phyloP scores from a whole-genome alignment of 2,797 vertebrate genomes.

The Hippoglossus hippoglossus region DNA sequence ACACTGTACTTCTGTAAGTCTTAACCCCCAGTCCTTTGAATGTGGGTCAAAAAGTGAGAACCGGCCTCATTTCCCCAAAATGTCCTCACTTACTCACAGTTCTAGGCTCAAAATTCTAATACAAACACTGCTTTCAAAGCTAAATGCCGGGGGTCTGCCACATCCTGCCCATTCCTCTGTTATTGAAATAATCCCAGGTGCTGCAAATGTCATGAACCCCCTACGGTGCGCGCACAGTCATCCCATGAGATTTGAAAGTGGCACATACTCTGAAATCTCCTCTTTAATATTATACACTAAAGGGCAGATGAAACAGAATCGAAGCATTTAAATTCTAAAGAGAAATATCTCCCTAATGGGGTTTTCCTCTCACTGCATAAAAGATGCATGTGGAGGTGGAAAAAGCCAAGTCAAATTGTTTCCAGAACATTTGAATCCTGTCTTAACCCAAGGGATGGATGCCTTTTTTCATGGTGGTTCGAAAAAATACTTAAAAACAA shows the following conservation, averaged over 20 bases:
- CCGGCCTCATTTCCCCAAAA: too few relatives aligned
- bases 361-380: not conserved
- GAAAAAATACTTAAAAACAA: not conserved
- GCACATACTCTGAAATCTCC: constrained; percentile 3
- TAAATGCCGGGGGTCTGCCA: constrained; percentile 48
- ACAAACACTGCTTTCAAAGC: constrained; percentile 57
- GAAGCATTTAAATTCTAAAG: constrained; percentile 23
- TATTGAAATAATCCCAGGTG: constrained; percentile 66
- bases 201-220: constrained; percentile 66
- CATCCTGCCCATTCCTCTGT: constrained; percentile 58
- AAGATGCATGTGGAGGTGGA: not conserved
- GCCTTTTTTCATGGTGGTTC: not conserved
- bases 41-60: too few relatives aligned
- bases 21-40: too few relatives aligned
- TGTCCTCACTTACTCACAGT: not conserved
- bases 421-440: not conserved
- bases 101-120: constrained; percentile 30
- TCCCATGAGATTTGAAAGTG: constrained; percentile 40
- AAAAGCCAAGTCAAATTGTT: not conserved
- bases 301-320: constrained; percentile 6
- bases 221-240: constrained; percentile 28
- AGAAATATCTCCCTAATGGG: constrained; percentile 1
- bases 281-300: constrained; percentile 22
- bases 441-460: not conserved
- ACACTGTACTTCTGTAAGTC: too few relatives aligned